Conservation (phyloP, 2,888 invertebrate genomes). For the Megastigmus dorsalis region DNA sequence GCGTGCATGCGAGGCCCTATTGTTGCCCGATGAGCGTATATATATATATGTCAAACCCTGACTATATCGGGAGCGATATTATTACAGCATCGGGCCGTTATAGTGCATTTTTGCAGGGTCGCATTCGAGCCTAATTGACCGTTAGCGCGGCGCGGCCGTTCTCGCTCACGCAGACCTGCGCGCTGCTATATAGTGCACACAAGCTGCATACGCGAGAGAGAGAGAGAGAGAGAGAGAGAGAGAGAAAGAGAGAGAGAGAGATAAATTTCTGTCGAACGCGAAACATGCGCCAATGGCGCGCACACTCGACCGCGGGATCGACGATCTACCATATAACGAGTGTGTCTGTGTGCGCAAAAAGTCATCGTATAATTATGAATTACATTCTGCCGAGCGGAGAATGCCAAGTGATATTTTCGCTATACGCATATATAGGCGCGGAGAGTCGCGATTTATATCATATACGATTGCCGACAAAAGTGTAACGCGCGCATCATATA, state of each 20-base stretch:
- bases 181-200: no score
- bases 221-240: background rate
- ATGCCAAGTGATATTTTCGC: background rate
- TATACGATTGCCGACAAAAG: conserved; percentile 24
- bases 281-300: background rate
- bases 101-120: no score
- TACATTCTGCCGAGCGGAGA: background rate
- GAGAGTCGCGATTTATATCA: background rate
- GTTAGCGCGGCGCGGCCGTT: no score
- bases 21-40: no score
- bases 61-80: no score
- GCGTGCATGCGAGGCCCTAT: no score
- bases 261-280: background rate
- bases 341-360: no score
- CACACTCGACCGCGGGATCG: background rate
- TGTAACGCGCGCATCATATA: no score
- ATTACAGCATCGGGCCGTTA: no score
- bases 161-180: no score
- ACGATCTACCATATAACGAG: background rate
- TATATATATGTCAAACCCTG: no score
- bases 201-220: background rate
- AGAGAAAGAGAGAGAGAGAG: background rate
- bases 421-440: background rate
- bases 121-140: no score
- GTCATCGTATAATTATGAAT: conserved; percentile 22